These are phyloP conservation scores for Drosophila recens DNA, from an alignment of 2,888 invertebrate species.

Conservation along the genomic window DNA sequence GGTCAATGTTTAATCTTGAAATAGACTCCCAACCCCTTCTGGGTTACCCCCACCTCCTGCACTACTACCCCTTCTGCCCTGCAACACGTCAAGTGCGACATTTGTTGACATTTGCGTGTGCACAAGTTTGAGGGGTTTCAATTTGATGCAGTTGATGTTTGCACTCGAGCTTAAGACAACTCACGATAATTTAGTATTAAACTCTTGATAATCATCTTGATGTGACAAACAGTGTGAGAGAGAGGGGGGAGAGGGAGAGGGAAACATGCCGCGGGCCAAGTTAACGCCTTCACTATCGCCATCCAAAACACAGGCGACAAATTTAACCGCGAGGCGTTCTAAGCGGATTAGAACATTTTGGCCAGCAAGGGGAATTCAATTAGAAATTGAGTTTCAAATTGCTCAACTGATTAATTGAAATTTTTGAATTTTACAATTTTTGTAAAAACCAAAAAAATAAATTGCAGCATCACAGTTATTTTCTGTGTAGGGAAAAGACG, in stretches of 20 bases:
- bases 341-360: constrained; percentile 66
- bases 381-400: constrained; percentile 22
- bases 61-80: no score
- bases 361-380: constrained; percentile 7
- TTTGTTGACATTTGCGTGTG: constrained; percentile 75
- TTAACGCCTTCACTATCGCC: constrained; percentile 56
- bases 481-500: constrained; percentile 16
- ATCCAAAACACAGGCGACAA: constrained; percentile 45
- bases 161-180: constrained; percentile 70
- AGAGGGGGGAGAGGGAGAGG: neutral
- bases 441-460: constrained; percentile 24
- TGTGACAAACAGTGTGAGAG: neutral
- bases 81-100: constrained; percentile 72
- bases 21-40: constrained; percentile 16
- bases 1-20: constrained; percentile 68
- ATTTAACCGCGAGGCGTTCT: constrained; percentile 47
- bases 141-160: constrained; percentile 52
- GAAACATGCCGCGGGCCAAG: constrained; percentile 41
- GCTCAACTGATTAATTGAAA: constrained; percentile 36
- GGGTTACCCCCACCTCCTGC: neutral
- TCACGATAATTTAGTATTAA: constrained; percentile 51
- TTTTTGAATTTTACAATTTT: constrained; percentile 35
- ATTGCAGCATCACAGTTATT: constrained; percentile 63
- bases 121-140: constrained; percentile 12
- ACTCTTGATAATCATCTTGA: constrained; percentile 16